Evolutionary conservation across 2,113 vertebrate species (phyloP), one percentile per base, ranked within the genome.

Genomic region (Platichthys flesus): DNA sequence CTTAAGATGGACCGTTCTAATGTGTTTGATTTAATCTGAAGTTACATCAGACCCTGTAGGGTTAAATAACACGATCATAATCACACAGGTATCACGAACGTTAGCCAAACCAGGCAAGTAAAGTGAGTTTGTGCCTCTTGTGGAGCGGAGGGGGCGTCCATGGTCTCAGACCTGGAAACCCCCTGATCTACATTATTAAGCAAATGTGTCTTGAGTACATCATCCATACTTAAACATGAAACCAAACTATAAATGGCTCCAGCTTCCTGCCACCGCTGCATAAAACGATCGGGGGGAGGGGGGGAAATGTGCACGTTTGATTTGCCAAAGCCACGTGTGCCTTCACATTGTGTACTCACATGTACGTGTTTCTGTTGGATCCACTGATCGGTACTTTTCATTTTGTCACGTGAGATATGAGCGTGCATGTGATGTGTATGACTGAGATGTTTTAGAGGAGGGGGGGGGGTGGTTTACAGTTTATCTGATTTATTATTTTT

Each of bases 351-450:
- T 78, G 15, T n/a, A 23, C 73, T 20, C 54, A 23, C 37, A 74
- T 61, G 9, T 59, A 23, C 57, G 62, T 61, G 60, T 80, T 78
- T 84, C 58, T 76, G 70, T 76, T 75, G 37, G 58, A 80, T 67
- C 78, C 74, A 74, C 78, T 78, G 71, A 89, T 76, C 6, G 89
- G 89, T 92, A 92, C 88, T 54, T 72, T 81, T 71, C 35, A 14
- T 79, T 31, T 42, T 59, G 60, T 74, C 28, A 57, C 20, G 9
- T 78, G 62, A 57, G 45, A 79, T 24, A 47, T 35, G 3, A 79
- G 59, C 69, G 12, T 15, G 59, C 69, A 14, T 15, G 47, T 54
- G 24, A 28, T 68, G 56, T 62, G 31, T 26, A 13, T 58, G 71
- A 66, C 47, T 45, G 28, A 65, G 16, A 55, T 74, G 56, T 74